Conservation (phyloP, 37 sponge, comb jelly and placozoan species). For the Cladorhizidae sp. region DNA sequence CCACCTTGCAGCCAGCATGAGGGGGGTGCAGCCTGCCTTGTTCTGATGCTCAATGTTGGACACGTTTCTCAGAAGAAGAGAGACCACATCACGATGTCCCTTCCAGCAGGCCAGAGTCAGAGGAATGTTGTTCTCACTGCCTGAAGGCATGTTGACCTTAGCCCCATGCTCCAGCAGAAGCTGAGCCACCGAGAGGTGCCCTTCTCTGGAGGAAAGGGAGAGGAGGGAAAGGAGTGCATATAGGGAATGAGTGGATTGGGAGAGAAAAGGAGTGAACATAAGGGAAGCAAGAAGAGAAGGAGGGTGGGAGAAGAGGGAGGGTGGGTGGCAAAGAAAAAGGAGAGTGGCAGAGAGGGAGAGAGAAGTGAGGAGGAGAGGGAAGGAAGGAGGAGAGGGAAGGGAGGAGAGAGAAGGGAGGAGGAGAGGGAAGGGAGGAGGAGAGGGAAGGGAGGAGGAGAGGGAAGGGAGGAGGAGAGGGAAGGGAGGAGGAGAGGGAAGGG, state of each 20-base stretch:
- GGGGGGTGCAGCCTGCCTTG: constrained; percentile 98
- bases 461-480: not conserved
- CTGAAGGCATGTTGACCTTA: constrained; percentile 90
- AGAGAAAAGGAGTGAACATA: no score
- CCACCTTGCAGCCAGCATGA: constrained; percentile 96
- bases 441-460: no score
- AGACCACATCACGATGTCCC: constrained; percentile 91
- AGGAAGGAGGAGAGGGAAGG: no score
- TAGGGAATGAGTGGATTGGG: no score
- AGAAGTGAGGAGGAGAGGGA: no score
- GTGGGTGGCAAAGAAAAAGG: no score
- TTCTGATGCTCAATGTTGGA: constrained; percentile 97
- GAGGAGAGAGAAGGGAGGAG: no score
- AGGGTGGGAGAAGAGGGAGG: no score
- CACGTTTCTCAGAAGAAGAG: constrained; percentile 79
- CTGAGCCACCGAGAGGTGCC: constrained; percentile 85
- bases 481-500: not conserved
- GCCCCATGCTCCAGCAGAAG: constrained; percentile 84
- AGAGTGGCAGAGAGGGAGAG: no score
- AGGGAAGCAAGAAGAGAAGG: no score
- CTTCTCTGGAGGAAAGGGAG: constrained; percentile 67
- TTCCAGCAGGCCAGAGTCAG: constrained; percentile 99
- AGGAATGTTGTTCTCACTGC: constrained; percentile 96
- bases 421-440: no score
- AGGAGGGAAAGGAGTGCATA: no score